phyloP scores from a whole-genome alignment of 1,140 invertebrate species.

The Oedothorax gibbosus region DNA sequence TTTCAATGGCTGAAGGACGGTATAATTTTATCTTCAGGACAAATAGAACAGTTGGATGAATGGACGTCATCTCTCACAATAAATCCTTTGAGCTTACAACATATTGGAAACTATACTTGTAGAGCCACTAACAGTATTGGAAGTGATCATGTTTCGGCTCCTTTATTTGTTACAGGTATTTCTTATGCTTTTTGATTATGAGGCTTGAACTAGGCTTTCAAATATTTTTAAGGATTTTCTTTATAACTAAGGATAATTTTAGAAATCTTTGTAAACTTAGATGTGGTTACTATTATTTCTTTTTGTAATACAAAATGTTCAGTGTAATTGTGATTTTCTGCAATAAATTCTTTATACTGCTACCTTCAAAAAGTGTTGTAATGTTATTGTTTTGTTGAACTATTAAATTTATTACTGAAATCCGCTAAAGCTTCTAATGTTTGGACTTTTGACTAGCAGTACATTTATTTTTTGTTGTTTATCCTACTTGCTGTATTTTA shows the following conservation, averaged over 20 bases:
- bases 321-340: not conserved
- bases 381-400: too few relatives aligned
- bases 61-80: slow-evolving; percentile 52
- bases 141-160: slow-evolving; percentile 48
- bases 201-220: not conserved
- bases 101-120: slow-evolving; percentile 64
- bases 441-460: too few relatives aligned
- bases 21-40: slow-evolving; percentile 69
- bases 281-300: not conserved
- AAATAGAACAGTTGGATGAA: slow-evolving; percentile 57
- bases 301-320: not conserved
- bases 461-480: too few relatives aligned
- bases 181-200: not conserved
- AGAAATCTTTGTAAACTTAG: not conserved
- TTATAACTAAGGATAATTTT: too few relatives aligned
- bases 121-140: slow-evolving; percentile 62
- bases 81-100: slow-evolving; percentile 38
- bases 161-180: slow-evolving; percentile 63
- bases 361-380: too few relatives aligned
- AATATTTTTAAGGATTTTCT: not conserved
- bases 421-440: too few relatives aligned
- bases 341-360: not conserved
- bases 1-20: slow-evolving; percentile 91
- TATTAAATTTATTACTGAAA: too few relatives aligned
- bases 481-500: too few relatives aligned